These are phyloP conservation scores for Trichonephila clavata DNA, from an alignment of 1,140 invertebrate genomes.

Conservation along the genomic window DNA sequence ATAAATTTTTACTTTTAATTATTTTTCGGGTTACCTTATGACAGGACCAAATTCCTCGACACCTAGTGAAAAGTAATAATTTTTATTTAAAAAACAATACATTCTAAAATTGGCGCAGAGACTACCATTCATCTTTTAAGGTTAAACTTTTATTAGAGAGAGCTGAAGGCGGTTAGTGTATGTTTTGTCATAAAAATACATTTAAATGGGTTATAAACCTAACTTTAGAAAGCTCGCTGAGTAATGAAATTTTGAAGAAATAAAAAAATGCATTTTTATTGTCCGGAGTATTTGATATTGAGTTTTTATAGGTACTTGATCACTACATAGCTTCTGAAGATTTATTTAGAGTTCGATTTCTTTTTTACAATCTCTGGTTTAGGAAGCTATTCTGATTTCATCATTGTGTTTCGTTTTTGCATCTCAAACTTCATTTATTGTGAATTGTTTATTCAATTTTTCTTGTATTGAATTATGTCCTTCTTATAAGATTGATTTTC, in stretches of 20 bases:
- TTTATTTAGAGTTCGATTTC: too few relatives aligned
- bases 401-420: too few relatives aligned
- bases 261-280: background rate
- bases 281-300: background rate
- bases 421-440: too few relatives aligned
- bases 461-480: too few relatives aligned
- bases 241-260: background rate
- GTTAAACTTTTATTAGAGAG: background rate
- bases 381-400: too few relatives aligned
- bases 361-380: too few relatives aligned
- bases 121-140: background rate
- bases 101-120: background rate
- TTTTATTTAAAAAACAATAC: background rate
- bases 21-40: background rate
- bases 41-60: background rate
- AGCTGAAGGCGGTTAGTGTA: background rate
- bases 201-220: background rate
- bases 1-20: conserved; percentile 7
- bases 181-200: background rate
- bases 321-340: too few relatives aligned
- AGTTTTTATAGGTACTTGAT: too few relatives aligned
- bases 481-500: too few relatives aligned
- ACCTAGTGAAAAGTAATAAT: background rate
- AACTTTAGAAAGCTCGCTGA: background rate
- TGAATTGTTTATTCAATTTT: too few relatives aligned